Evolutionary conservation across 2,797 vertebrate species (phyloP).

Genomic region (Xenops minutus): DNA sequence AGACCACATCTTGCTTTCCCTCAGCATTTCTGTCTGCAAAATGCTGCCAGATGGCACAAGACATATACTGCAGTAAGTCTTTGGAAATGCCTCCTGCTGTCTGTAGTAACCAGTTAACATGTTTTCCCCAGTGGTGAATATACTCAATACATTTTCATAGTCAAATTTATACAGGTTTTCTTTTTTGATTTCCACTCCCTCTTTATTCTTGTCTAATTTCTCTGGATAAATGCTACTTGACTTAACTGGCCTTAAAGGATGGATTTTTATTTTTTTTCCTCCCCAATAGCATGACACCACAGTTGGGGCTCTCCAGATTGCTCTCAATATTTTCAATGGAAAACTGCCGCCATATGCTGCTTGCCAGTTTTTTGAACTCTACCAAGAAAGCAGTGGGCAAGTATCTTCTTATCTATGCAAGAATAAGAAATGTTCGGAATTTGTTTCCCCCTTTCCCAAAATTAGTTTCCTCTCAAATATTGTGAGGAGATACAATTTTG

Average conservation of each 20-base stretch:
- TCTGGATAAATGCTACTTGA: not conserved
- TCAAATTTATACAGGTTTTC: not conserved
- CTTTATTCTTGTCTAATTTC: not conserved
- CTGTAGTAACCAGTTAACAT: not conserved
- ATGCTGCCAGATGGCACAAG: not conserved
- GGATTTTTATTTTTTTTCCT: not conserved
- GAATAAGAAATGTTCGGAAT: not conserved
- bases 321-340: slow-evolving; percentile 85
- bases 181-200: not conserved
- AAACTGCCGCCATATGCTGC: slow-evolving; percentile 85
- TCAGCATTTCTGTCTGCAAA: not conserved
- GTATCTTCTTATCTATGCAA: slow-evolving; percentile 31
- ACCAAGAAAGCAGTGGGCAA: slow-evolving; percentile 83
- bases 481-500: not conserved
- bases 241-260: not conserved
- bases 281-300: slow-evolving; percentile 87
- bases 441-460: not conserved
- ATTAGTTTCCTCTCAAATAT: not conserved
- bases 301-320: slow-evolving; percentile 87
- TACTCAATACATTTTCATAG: not conserved
- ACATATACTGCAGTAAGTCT: not conserved
- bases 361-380: slow-evolving; percentile 89
- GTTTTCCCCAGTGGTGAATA: not conserved
- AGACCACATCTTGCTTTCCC: not conserved
- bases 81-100: not conserved